These are phyloP conservation scores for Salminus brasiliensis DNA, from an alignment of 2,113 vertebrate species.

Conservation along the genomic window DNA sequence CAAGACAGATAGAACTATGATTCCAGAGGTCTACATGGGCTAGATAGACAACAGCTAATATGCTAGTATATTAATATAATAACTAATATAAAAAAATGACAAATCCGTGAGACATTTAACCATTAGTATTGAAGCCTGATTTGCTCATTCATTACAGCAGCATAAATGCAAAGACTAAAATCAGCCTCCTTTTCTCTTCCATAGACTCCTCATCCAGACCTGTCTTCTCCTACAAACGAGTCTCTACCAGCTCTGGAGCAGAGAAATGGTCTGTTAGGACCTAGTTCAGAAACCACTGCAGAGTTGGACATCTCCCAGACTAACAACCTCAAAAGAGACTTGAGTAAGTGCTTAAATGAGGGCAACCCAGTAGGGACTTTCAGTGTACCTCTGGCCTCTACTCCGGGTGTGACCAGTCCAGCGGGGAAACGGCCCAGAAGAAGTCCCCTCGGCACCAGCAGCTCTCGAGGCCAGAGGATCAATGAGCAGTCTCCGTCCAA, in stretches of 20 bases:
- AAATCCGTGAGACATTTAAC: too few species aligned
- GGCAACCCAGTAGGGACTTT: slow-evolving; percentile 41
- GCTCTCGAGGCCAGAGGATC: slow-evolving; percentile 45
- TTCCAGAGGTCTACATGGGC: too few species aligned
- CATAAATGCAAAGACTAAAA: not conserved
- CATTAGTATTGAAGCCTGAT: too few species aligned
- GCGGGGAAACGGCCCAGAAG: slow-evolving; percentile 55
- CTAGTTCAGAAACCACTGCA: slow-evolving; percentile 54
- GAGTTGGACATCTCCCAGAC: slow-evolving; percentile 43
- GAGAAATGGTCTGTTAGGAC: slow-evolving; percentile 63
- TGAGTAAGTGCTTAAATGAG: slow-evolving; percentile 61
- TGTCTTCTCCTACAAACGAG: slow-evolving; percentile 51
- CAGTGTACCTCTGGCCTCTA: slow-evolving; percentile 6
- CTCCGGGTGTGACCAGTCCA: slow-evolving; percentile 33
- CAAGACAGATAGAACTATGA: too few species aligned
- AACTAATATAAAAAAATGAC: too few species aligned
- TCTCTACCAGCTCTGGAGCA: slow-evolving; percentile 57
- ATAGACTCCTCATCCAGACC: slow-evolving; percentile 49
- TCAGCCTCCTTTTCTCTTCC: not conserved
- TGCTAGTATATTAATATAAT: too few species aligned
- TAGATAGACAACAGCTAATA: too few species aligned
- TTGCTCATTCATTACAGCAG: not conserved
- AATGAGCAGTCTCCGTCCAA: slow-evolving; percentile 40
- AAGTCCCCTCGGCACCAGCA: slow-evolving; percentile 21
- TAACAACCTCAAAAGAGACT: slow-evolving; percentile 22